Conservation (phyloP, 2,113 vertebrate genomes). For the Carassius auratus region DNA sequence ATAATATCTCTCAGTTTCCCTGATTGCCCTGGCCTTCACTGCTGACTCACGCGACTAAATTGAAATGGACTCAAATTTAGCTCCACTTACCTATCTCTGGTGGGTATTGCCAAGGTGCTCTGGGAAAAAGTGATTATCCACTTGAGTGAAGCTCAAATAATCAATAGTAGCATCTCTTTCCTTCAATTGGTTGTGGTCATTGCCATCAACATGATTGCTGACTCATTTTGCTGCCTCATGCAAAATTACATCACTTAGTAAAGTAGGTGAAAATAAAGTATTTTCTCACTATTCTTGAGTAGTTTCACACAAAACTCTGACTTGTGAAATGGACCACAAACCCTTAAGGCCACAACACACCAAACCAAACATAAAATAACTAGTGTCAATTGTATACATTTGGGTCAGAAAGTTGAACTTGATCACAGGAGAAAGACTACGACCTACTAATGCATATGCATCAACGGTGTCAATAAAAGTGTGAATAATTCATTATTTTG, state of each 20-base stretch:
- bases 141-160: constrained; percentile 38
- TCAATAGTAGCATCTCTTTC: constrained; percentile 15
- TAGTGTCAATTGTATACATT: background rate
- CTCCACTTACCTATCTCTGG: background rate
- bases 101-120: constrained; percentile 44
- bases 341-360: background rate
- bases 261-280: background rate
- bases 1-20: constrained; percentile 57
- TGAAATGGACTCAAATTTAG: constrained; percentile 59
- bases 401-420: no score
- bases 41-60: constrained; percentile 48
- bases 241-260: constrained; percentile 44
- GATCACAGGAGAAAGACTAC: no score
- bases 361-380: background rate
- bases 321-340: background rate
- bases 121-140: constrained; percentile 67
- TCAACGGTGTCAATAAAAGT: no score
- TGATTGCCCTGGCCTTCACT: constrained; percentile 49
- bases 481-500: no score
- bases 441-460: background rate
- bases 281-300: background rate
- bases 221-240: constrained; percentile 51
- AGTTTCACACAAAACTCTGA: background rate
- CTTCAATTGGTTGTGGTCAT: constrained; percentile 33
- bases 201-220: constrained; percentile 20